Evolutionary conservation across 92 coral and sea anemone genomes (phyloP), one percentile per base, ranked within the genome.

Genomic region (Siderastrea radians): DNA sequence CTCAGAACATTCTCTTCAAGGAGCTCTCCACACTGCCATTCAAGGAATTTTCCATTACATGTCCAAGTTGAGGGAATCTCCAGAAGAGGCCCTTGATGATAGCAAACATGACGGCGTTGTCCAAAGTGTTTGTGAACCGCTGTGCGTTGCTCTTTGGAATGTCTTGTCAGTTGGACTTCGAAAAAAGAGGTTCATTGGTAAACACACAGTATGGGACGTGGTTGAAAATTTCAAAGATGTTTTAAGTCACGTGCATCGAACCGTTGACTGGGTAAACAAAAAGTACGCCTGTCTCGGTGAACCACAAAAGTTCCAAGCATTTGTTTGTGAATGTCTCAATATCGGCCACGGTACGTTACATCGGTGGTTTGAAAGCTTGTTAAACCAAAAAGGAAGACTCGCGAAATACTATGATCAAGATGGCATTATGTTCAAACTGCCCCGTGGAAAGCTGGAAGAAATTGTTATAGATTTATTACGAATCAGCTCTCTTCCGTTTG

Each of bases 271-370:
- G 87, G 72, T 84, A 8, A 84, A 84, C 73, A 51, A 6, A 43
- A 84, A 17, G 54, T 84, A 52, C 62, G 45, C 55, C 1, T 52
- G 9, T 61, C 64, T 84, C 3, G 10, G 59, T 16, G 73, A 84
- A 49, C 9, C 15, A 16, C 80, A 84, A 44, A 84, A 84, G 54
- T 84, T 84, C 74, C 87, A 84, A 73, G 87, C 79, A 2, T 84
- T 84, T 63, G 74, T 84, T 49, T 84, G 81, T 49, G 87, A 84
- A 84, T 84, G 87, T 74, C 87, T 84, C 60, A 84, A 62, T 51
- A 59, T 73, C 14, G 80, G 87, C 12, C 52, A 17, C 11, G 80
- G 73, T 17, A 62, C 81, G 47, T 50, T 84, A 73, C 63, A 84
- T 26, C 26, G 60, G 73, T 84, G 87, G 87, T 74, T 84, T 15